These are phyloP conservation scores for Petrophora chlorosata DNA, from an alignment of 2,888 invertebrate species.

Conservation along the genomic window DNA sequence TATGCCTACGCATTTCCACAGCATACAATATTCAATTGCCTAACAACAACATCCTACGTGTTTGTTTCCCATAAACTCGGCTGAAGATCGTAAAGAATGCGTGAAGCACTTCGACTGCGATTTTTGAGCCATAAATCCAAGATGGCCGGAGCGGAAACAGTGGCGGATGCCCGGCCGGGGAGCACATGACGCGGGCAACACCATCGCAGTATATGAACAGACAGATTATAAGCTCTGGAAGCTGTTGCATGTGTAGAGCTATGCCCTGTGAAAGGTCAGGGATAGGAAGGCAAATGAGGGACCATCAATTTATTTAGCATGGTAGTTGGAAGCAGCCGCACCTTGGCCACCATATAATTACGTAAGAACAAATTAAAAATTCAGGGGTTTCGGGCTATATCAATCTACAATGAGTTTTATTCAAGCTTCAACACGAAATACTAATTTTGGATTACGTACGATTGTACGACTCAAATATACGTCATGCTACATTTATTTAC, in stretches of 20 bases:
- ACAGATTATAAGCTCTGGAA: constrained; percentile 6
- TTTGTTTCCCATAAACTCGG: constrained; percentile 16
- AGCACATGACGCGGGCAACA: constrained; percentile 47
- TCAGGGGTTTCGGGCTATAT: no score
- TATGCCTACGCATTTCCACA: constrained; percentile 21
- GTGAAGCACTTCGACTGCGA: constrained; percentile 14
- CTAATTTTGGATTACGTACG: no score
- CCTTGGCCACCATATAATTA: no score
- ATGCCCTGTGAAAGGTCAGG: no score
- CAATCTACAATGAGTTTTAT: no score
- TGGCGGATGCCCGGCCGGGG: constrained; percentile 50
- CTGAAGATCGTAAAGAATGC: constrained; percentile 22
- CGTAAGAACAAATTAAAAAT: no score
- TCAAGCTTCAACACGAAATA: no score
- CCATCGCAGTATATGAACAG: constrained; percentile 5
- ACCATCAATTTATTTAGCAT: no score
- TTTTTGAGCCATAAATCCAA: constrained; percentile 47
- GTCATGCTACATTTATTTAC: no score
- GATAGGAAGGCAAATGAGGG: no score
- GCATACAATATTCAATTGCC: constrained; percentile 25
- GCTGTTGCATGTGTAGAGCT: not conserved
- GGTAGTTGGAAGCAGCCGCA: no score
- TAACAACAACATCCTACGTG: constrained; percentile 25
- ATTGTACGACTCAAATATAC: no score
- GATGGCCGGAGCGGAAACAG: constrained; percentile 63